These are phyloP conservation scores for Varanus komodoensis DNA, from an alignment of 2,113 vertebrate genomes.

Conservation along the genomic window DNA sequence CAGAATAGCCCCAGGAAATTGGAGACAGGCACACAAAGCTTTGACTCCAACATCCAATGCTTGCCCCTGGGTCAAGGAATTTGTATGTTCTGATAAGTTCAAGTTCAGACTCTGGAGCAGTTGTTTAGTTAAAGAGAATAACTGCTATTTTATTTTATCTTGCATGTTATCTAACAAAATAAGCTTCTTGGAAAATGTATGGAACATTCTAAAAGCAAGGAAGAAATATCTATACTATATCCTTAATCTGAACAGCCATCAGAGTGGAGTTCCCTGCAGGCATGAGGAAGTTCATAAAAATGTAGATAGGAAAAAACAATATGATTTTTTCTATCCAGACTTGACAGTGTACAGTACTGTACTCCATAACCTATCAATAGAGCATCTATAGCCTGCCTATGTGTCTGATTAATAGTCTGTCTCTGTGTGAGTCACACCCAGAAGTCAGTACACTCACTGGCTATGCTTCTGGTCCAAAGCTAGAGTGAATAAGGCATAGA, in stretches of 20 bases:
- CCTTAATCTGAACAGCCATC: not conserved
- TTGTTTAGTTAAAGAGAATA: not conserved
- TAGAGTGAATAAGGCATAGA: not conserved
- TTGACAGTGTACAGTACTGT: no score
- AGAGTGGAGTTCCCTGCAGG: not conserved
- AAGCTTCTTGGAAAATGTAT: not conserved
- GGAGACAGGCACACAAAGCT: constrained; percentile 9
- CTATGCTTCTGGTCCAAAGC: not conserved
- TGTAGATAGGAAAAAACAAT: not conserved
- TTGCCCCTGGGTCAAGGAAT: constrained; percentile 29
- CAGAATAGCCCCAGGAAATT: constrained; percentile 51
- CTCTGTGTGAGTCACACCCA: not conserved
- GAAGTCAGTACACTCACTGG: not conserved
- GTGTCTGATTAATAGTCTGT: not conserved
- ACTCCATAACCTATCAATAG: no score
- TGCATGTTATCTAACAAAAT: not conserved
- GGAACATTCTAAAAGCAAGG: not conserved
- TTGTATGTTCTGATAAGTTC: not conserved
- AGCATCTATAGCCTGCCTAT: not conserved
- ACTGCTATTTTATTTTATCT: not conserved
- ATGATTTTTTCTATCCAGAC: not conserved
- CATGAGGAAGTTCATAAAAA: not conserved
- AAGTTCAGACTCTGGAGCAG: not conserved
- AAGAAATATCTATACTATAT: not conserved
- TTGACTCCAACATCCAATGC: constrained; percentile 21